Evolutionary conservation across 2,888 invertebrate species (phyloP), one percentile per base, ranked within the genome.

Genomic region (Orthosia cruda): DNA sequence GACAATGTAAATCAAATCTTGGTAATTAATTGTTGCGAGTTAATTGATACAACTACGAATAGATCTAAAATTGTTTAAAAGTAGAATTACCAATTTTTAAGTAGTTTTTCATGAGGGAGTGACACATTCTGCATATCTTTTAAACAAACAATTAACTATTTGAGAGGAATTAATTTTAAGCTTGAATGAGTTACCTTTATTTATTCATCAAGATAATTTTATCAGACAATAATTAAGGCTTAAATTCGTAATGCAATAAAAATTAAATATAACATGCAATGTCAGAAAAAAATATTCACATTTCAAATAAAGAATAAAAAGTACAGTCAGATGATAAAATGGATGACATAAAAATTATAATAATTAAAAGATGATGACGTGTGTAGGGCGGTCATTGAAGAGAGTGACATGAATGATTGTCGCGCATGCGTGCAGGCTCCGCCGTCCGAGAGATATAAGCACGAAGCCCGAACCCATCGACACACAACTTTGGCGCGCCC

Each of bases 401-500:
- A 93, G 91, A 89, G 90, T 92, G 91, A 92, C 92, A 94, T 96
- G 96, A 96, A 95, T 95, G 94, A 88, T 83, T 61, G 84, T 83
- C 85, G 91, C 95, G 94, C 95, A 96, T 95, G 96, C 95, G 95
- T 90, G 89, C 83, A 83, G 90, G 87, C 86, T 84, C 88, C 89
- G 88, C 89, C 86, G 88, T 87, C 91, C 77, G 88, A 88, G 89
- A 92, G 94, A 96, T 96, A 96, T 96, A 96, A 96, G 95, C 94
- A 88, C 93, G 95, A 86, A 89, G 89, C 92, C 87, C 91, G 91
- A 91, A 91, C 89, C 93, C 88, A 90, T 88, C 89, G 92, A 90
- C 96, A 91, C 96, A 96, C 92, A 96, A 96, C 94, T 96, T 96
- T 95, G 93, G 92, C 95, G 96, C 95, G 95, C 91, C 92, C 93